A percentile compares a stretch with the other conserved stretches of the same genome.
Evolutionary conservation across 1,140 invertebrate genomes (phyloP).

Genomic region (Diabrotica undecimpunctata): DNA sequence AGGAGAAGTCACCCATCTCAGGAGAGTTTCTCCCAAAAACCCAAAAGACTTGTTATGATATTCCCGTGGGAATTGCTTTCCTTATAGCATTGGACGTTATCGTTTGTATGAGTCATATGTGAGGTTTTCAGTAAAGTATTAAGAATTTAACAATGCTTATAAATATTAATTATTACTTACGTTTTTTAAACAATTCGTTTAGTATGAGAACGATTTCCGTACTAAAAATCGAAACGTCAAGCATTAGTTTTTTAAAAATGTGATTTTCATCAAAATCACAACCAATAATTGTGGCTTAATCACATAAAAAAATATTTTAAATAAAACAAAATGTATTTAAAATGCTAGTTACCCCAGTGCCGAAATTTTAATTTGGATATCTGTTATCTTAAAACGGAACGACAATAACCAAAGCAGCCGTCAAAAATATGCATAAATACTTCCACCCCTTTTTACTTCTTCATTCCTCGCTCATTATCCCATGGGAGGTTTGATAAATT

Average conservation of each 20-base stretch:
- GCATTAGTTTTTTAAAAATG: too few species aligned
- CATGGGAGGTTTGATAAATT: conserved; percentile 6
- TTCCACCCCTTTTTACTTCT: conserved; percentile 8
- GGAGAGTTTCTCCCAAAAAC: conserved; percentile 32
- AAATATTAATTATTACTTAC: too few species aligned
- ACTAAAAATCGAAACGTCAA: too few species aligned
- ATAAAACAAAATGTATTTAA: too few species aligned
- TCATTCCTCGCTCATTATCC: conserved; percentile 8
- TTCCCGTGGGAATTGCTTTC: conserved; percentile 46
- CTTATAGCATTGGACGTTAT: conserved; percentile 29
- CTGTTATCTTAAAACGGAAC: conserved; percentile 1
- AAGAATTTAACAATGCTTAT: too few species aligned
- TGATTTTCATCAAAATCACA: too few species aligned
- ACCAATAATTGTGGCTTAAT: too few species aligned
- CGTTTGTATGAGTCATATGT: too few species aligned
- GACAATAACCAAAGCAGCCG: neutral
- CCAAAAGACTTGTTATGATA: conserved; percentile 44
- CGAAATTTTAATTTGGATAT: neutral
- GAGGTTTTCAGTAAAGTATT: too few species aligned
- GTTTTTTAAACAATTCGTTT: too few species aligned
- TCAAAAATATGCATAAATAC: conserved; percentile 16
- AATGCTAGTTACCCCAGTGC: neutral
- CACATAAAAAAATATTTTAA: too few species aligned
- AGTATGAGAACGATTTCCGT: too few species aligned
- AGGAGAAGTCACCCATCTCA: conserved; percentile 25